These are phyloP conservation scores for Cephus cinctus DNA, from an alignment of 1,140 invertebrate species.

Conservation along the genomic window DNA sequence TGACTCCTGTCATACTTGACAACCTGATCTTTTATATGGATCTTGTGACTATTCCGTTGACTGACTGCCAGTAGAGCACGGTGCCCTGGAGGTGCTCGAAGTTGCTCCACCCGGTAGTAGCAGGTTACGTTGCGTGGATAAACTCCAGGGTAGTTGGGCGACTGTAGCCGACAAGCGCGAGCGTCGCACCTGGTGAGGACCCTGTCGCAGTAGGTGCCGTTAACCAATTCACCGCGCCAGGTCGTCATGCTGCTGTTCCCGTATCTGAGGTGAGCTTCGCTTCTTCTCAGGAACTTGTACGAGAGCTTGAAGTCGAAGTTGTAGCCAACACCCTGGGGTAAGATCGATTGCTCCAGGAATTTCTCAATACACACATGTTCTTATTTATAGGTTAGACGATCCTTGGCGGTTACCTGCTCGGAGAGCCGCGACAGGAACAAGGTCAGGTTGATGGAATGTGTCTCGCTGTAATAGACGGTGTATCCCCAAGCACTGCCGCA, in stretches of 20 bases:
- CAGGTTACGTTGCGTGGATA: constrained; percentile 84
- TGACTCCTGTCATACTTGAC: constrained; percentile 75
- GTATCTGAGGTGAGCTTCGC: constrained; percentile 74
- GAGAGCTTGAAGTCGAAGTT: constrained; percentile 82
- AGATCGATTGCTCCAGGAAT: too few species aligned
- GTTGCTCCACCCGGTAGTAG: constrained; percentile 73
- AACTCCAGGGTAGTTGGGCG: constrained; percentile 83
- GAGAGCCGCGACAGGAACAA: constrained; percentile 68
- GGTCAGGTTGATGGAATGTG: constrained; percentile 73
- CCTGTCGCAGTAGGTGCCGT: constrained; percentile 76
- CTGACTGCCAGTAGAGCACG: constrained; percentile 71
- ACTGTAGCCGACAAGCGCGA: constrained; percentile 71
- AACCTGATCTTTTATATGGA: constrained; percentile 77
- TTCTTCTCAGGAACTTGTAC: constrained; percentile 75
- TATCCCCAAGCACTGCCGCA: constrained; percentile 82
- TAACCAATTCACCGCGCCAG: constrained; percentile 69
- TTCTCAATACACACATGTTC: too few species aligned
- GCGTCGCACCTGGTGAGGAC: constrained; percentile 63
- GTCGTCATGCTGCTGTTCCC: constrained; percentile 70
- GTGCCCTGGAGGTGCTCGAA: constrained; percentile 68
- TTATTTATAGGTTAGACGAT: neutral
- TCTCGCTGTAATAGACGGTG: constrained; percentile 83
- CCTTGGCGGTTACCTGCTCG: constrained; percentile 67
- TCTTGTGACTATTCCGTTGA: constrained; percentile 74
- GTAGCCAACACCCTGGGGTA: constrained; percentile 68